Evolutionary conservation across 1,140 invertebrate genomes (phyloP).

Genomic region (Kradibia gibbosae): DNA sequence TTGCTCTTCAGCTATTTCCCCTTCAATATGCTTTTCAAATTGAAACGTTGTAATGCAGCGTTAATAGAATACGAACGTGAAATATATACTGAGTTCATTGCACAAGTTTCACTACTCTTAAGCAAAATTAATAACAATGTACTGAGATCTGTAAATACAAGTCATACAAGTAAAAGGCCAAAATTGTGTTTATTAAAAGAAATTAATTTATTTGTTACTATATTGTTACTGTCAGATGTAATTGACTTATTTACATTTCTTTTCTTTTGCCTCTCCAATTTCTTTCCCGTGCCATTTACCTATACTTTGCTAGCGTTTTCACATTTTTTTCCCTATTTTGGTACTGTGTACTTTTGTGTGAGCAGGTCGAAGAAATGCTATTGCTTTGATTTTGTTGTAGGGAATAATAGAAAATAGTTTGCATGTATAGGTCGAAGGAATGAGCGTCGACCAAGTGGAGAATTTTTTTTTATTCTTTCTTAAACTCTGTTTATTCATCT

Average conservation of each 20-base stretch:
- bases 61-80: not conserved
- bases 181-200: no score
- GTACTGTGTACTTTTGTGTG: not conserved
- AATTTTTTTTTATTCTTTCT: slow-evolving; percentile 47
- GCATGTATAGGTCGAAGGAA: slow-evolving; percentile 52
- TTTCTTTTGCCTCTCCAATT: not conserved
- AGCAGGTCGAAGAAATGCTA: slow-evolving; percentile 43
- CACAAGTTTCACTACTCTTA: no score
- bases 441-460: slow-evolving; percentile 50
- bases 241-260: no score
- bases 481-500: slow-evolving; percentile 18
- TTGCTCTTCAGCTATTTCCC: not conserved
- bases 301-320: not conserved
- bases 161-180: no score
- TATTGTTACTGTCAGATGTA: no score
- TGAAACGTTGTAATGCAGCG: no score
- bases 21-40: not conserved
- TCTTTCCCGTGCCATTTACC: not conserved
- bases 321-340: not conserved
- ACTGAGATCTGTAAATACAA: no score
- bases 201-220: no score
- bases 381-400: slow-evolving; percentile 63
- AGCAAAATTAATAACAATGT: no score
- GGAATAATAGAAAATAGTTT: slow-evolving; percentile 63
- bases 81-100: no score